Conservation (phyloP, 2,797 vertebrate species). For the Eulemur mongoz region DNA sequence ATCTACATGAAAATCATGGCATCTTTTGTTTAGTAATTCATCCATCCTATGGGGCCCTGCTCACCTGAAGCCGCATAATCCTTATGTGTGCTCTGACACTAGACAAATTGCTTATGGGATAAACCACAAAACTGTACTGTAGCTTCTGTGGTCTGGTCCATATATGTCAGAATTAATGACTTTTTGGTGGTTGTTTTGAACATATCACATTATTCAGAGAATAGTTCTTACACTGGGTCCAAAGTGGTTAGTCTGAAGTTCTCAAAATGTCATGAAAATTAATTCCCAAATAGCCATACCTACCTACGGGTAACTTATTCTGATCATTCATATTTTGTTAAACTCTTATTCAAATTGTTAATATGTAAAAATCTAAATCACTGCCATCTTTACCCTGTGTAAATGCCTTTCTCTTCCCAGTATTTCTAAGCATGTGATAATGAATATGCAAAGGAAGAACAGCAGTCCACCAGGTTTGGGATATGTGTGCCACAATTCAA, state of each 20-base stretch:
- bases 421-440: not conserved
- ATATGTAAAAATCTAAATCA: conserved; percentile 13
- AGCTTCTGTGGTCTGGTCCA: conserved; percentile 70
- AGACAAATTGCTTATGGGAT: conserved; percentile 72
- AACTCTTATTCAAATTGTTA: conserved; percentile 29
- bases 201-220: conserved; percentile 58
- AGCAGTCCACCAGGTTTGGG: not conserved
- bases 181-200: conserved; percentile 56
- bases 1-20: conserved; percentile 65
- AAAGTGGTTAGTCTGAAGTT: not conserved
- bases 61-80: conserved; percentile 77
- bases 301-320: conserved; percentile 1
- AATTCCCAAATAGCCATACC: not conserved
- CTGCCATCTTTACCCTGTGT: not conserved
- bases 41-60: conserved; percentile 72
- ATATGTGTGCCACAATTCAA: not conserved
- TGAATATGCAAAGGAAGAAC: not conserved
- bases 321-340: not conserved
- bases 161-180: conserved; percentile 50
- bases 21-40: conserved; percentile 78
- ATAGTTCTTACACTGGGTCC: not conserved
- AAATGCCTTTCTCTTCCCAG: not conserved
- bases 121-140: conserved; percentile 70
- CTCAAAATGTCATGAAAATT: conserved; percentile 23
- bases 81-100: conserved; percentile 68